Conservation (phyloP, 2,797 vertebrate species). For the Acropternis orthonyx region DNA sequence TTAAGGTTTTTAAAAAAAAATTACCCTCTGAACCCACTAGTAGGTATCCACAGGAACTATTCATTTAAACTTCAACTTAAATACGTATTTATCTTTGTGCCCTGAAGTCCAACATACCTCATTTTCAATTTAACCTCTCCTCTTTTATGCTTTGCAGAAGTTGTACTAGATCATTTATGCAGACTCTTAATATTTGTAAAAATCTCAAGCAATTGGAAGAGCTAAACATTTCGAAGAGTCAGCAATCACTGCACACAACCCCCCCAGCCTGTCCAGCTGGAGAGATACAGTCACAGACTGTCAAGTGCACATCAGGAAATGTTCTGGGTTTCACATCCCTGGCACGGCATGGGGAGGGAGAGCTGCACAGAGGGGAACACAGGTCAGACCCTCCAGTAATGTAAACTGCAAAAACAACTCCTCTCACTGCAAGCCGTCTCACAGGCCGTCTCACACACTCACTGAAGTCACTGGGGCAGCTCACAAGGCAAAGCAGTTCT, state of each 20-base stretch:
- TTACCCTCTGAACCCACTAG: neutral
- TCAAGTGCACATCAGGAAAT: accelerated
- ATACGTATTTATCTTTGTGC: slow-evolving; percentile 27
- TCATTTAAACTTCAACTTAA: slow-evolving; percentile 41
- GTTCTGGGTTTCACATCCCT: neutral
- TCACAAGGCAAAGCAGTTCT: neutral
- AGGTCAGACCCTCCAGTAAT: neutral
- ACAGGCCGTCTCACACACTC: neutral
- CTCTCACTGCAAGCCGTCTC: neutral
- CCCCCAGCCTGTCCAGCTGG: accelerated
- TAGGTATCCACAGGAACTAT: neutral
- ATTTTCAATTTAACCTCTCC: slow-evolving; percentile 45
- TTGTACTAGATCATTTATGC: neutral
- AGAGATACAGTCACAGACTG: neutral
- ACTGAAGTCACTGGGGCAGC: neutral
- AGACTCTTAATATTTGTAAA: neutral
- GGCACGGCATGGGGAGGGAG: accelerated
- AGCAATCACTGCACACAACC: neutral
- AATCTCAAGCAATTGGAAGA: neutral
- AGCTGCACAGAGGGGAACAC: neutral
- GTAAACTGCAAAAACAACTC: neutral
- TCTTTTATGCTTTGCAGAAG: slow-evolving; percentile 5
- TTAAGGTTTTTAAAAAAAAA: neutral
- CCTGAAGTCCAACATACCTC: slow-evolving; percentile 22
- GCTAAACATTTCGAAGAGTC: slow-evolving; percentile 1